Percentiles rank a stretch among this genome's conserved stretches.
Evolutionary conservation across 2,888 invertebrate genomes (phyloP).

Genomic region (Stenotaenia linearis): DNA sequence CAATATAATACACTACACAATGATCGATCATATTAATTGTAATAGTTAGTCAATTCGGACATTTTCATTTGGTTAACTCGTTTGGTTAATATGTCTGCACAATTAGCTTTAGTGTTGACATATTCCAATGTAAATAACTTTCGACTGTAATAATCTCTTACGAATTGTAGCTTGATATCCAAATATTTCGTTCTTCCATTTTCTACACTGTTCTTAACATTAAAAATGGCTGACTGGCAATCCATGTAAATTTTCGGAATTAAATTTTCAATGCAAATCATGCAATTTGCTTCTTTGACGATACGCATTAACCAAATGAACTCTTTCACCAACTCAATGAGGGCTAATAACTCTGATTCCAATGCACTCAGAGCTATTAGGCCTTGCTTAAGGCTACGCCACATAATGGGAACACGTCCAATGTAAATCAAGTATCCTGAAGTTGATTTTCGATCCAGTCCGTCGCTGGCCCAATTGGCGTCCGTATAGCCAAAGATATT

Average conservation of each 20-base stretch:
- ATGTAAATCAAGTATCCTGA: neutral
- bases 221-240: neutral
- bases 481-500: too few species aligned
- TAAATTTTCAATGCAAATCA: neutral
- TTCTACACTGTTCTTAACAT: neutral
- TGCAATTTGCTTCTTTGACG: neutral
- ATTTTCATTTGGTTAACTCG: too few species aligned
- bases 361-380: neutral
- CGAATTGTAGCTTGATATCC: neutral
- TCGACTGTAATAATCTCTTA: neutral
- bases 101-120: neutral
- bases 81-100: neutral
- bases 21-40: too few species aligned
- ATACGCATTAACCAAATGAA: neutral
- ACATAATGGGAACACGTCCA: neutral
- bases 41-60: too few species aligned
- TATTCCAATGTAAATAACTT: neutral
- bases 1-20: too few species aligned
- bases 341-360: neutral
- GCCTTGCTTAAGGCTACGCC: neutral
- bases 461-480: neutral
- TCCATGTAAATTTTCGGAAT: neutral
- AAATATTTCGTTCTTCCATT: neutral
- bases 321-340: neutral
- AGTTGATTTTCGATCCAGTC: too few species aligned